Conservation (phyloP, 1,140 invertebrate genomes). For the Pinna nobilis region DNA sequence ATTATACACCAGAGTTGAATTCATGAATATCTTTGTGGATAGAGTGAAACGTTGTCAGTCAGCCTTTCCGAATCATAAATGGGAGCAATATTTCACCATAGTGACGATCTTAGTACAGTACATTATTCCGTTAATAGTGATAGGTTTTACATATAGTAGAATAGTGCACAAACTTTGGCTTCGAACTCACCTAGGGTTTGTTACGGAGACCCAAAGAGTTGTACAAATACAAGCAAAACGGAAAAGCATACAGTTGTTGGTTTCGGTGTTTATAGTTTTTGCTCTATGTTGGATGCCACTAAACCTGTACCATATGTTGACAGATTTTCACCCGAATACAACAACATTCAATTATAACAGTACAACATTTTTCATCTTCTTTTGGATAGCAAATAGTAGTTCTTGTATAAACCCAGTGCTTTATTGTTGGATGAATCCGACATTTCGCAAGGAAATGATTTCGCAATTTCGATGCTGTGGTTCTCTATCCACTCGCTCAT, state of each 20-base stretch:
- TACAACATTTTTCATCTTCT: constrained; percentile 74
- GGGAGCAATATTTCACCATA: constrained; percentile 71
- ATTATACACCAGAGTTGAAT: constrained; percentile 67
- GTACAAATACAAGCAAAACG: constrained; percentile 66
- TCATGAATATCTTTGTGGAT: constrained; percentile 45
- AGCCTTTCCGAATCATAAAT: constrained; percentile 61
- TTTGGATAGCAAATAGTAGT: constrained; percentile 77
- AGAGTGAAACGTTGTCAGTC: constrained; percentile 67
- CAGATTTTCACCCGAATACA: constrained; percentile 74
- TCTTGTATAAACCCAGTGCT: constrained; percentile 78
- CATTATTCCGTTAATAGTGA: constrained; percentile 74
- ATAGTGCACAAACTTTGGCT: constrained; percentile 56
- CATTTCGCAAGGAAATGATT: constrained; percentile 66
- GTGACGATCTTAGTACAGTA: constrained; percentile 76
- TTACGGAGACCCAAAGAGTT: constrained; percentile 62
- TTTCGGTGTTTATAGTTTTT: constrained; percentile 75
- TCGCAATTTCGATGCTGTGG: constrained; percentile 53
- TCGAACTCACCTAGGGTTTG: constrained; percentile 54
- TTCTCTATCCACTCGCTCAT: too few relatives aligned
- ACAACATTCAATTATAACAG: constrained; percentile 58
- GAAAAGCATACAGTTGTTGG: constrained; percentile 74
- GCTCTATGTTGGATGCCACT: constrained; percentile 77
- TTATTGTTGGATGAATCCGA: constrained; percentile 77
- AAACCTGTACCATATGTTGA: constrained; percentile 76
- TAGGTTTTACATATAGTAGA: constrained; percentile 68